Base-by-base conservation (phyloP, 1,140 invertebrate genomes). In the Zaprionus capensis region DNA sequence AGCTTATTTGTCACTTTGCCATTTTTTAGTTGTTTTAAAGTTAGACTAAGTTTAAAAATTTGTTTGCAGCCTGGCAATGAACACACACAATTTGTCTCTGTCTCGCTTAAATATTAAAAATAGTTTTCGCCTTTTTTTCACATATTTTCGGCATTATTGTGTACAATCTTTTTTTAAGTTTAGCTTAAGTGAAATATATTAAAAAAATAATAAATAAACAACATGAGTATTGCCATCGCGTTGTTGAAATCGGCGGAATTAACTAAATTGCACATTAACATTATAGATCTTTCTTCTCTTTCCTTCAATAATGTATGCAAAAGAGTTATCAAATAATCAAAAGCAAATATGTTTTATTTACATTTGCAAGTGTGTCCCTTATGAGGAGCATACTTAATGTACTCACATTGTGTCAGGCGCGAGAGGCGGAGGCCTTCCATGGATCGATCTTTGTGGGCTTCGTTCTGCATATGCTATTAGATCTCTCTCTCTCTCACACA, bases 1-100 rank as follows among this genome's bases (percentile, higher is more conserved):
- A 9, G 64, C 71, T 85, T 85, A 85, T 85, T 85, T 85, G 82
- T 85, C 82, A 81, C 67, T 79, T 81, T 78, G 78, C 85, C 80
- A 77, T 81, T 85, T 22, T 34, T 34, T 34, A 34, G 31, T 34
- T 22, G 46, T 58, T 61, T 76, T 49, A 85, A 79, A 79, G 79
- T 85, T 76, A 85, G 63, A 76, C 71, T 85, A 79, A 78, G 67
- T 31, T 82, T 72, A 76, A 78, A 76, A 71, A 57, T 71, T 61
- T 55, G 77, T 73, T 71, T 55, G 71, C 72, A 51, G 66, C 53
- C 72, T 73, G 69, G 57, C 57, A 77, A 74, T 78, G 76, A 78
- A 78, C 76, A 78, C 76, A 76, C 74, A 78, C 36, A 69, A 51
- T 78, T 81, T 77, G 36, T 65, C 51, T 68, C 75, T 71, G 34